Base-by-base conservation (phyloP, 2,888 invertebrate species). In the Drosophila peninsularis region DNA sequence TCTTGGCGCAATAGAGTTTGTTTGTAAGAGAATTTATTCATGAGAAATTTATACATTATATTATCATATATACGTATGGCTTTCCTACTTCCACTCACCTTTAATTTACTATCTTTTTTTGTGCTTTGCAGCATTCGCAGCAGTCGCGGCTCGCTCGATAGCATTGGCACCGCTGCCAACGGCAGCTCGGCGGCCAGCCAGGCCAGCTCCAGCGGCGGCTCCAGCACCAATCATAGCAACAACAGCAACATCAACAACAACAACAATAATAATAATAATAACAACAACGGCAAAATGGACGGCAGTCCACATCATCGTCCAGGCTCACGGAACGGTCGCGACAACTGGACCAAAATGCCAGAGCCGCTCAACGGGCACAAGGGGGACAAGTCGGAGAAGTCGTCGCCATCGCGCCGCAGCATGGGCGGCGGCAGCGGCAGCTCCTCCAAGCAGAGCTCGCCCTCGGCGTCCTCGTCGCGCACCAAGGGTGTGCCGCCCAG, bases 401-500 rank as follows among this genome's bases (percentile, higher is more conserved):
- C 93, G 85, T 91, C 92, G 86, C 88, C 91, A 81, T 80, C 92
- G 58, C 84, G 92, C 47, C 90, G 92, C 57, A 88, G 90, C 80
- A 79, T 82, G 77, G 78, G 80, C 92, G 93, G 30, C 93, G 93
- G 65, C 17, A 88, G 90, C 61, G 83, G 90, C 58, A 72, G 72
- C 61, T 84, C 84, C 39, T 87, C 90, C 42, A 91, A 91, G 42
- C 90, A 90, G 61, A 88, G 93, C 32, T 87, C 91, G 21, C 86
- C 91, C 19, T 83, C 91, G 27, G 54, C 56, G 14, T 65, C 91
- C 49, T 77, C 90, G 17, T 77, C 89, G 19, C 94, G 95, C 84
- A 94, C 95, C 41, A 97, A 96, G 92, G 95, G 95, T 14, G 96
- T 96, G 14, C 96, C 97, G 10, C 96, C 96, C 83, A 96, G 95